Evolutionary conservation across 2,888 invertebrate species (phyloP).

Genomic region (Keiferia lycopersicella): DNA sequence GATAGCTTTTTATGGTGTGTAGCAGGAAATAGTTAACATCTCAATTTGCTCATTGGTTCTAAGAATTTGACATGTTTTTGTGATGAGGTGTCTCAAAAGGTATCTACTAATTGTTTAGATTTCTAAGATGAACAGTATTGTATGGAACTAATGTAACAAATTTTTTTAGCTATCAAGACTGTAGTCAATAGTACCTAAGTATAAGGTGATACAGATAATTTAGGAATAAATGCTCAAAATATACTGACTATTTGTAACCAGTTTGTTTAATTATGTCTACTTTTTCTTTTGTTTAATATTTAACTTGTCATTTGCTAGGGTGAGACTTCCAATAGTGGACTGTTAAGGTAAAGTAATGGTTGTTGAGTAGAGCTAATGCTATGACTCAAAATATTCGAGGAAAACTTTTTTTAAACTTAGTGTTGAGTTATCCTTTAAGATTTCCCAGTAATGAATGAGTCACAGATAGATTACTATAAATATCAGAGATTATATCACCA

Average conservation of each 20-base stretch:
- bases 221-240: slow-evolving; percentile 42
- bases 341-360: too few relatives aligned
- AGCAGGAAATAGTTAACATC: neutral
- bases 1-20: neutral
- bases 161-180: neutral
- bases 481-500: too few relatives aligned
- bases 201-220: slow-evolving; percentile 7
- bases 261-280: neutral
- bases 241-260: slow-evolving; percentile 29
- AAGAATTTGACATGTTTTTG: neutral
- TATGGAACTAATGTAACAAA: neutral
- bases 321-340: too few relatives aligned
- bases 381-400: too few relatives aligned
- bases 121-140: slow-evolving; percentile 11
- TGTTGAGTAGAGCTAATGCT: too few relatives aligned
- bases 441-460: too few relatives aligned
- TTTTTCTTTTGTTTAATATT: too few relatives aligned
- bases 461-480: too few relatives aligned
- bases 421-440: too few relatives aligned
- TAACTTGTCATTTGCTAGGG: too few relatives aligned
- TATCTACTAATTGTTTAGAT: neutral
- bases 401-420: too few relatives aligned
- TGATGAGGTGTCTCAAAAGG: neutral
- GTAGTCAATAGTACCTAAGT: neutral
- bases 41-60: neutral